Base-by-base conservation (phyloP, 2,797 vertebrate genomes). In the Momotus momota region DNA sequence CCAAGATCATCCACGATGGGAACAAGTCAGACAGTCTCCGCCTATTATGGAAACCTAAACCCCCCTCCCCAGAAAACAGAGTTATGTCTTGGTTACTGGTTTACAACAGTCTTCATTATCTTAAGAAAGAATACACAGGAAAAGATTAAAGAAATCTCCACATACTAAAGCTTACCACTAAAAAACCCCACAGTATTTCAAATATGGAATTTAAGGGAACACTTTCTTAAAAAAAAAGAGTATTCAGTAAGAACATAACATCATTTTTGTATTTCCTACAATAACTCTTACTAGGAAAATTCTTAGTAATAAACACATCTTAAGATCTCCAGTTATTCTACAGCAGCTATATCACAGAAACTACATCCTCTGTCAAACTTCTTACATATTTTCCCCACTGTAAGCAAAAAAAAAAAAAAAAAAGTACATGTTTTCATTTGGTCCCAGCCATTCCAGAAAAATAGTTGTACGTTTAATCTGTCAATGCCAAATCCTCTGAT, bases 1-100 rank as follows among this genome's bases (percentile, higher is more conserved):
- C 64, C 52, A 94, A 84, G 35, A 70, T 97, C 97, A 98, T 97
- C 96, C 88, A 95, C 97, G 46, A 82, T 5, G 73, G 25, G 70
- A 87, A 79, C 23, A 14, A 23, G 29, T 52, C 88, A 40, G 40
- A 40, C 10, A 65, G 85, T 22, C 60, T 94, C 31, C 89, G 90
- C 90, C 70, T 83, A 71, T 69, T 40, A 75, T 81, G 29, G 61
- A 90, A 86, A 97, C 92, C 96, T 97, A 91, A n/a, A 10, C 26
- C 43, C 46, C 18, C 5, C 26, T 17, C 40, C 38, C 43, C 22
- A 93, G 38, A 93, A 93, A 66, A 96, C 9, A 93, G 7, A 91
- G 35, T 86, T 86, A 81, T 6, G 4, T 60, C 35, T 55, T 55
- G 18, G 22, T 62, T 52, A 83, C 25, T 60, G 54, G 12, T 80